Percentiles rank a stretch among this genome's conserved stretches.
phyloP scores from a whole-genome alignment of 1,140 invertebrate genomes.

The Archegozetes longisetosus region DNA sequence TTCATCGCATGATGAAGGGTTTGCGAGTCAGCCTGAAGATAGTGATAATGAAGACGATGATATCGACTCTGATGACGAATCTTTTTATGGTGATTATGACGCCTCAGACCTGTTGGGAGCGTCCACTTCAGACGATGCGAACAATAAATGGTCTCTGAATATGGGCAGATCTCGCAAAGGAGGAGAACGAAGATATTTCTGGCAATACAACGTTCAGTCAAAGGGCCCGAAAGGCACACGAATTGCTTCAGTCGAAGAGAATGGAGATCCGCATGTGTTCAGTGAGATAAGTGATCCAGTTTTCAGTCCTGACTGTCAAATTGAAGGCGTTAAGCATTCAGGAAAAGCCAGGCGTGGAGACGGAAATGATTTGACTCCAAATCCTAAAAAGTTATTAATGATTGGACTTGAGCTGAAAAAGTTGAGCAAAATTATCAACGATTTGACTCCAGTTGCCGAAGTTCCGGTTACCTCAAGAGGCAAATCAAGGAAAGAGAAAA shows the following conservation, averaged over 20 bases:
- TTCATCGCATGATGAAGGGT: conserved; percentile 60
- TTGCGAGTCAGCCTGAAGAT: conserved; percentile 51
- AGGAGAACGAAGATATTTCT: conserved; percentile 79
- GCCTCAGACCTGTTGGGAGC: conserved; percentile 14
- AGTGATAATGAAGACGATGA: conserved; percentile 20
- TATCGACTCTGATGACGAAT: conserved; percentile 18
- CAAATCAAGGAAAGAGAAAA: conserved; percentile 90
- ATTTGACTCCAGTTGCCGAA: conserved; percentile 86
- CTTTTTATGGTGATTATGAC: conserved; percentile 17
- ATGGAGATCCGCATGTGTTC: conserved; percentile 79
- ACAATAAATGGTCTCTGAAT: conserved; percentile 19
- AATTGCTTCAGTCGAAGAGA: conserved; percentile 32
- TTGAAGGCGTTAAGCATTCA: conserved; percentile 44
- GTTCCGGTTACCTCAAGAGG: conserved; percentile 67
- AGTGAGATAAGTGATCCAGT: conserved; percentile 80
- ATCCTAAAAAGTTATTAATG: conserved; percentile 69
- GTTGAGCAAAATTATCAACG: conserved; percentile 77
- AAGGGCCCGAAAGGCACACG: conserved; percentile 77
- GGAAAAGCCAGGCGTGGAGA: conserved; percentile 91
- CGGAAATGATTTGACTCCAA: conserved; percentile 90
- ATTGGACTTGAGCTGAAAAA: conserved; percentile 87
- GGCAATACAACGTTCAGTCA: conserved; percentile 97
- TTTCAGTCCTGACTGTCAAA: conserved; percentile 70
- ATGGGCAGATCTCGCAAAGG: conserved; percentile 18
- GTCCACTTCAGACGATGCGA: conserved; percentile 16